phyloP scores from a whole-genome alignment of 2,888 invertebrate species.

The Subacronicta megacephala region DNA sequence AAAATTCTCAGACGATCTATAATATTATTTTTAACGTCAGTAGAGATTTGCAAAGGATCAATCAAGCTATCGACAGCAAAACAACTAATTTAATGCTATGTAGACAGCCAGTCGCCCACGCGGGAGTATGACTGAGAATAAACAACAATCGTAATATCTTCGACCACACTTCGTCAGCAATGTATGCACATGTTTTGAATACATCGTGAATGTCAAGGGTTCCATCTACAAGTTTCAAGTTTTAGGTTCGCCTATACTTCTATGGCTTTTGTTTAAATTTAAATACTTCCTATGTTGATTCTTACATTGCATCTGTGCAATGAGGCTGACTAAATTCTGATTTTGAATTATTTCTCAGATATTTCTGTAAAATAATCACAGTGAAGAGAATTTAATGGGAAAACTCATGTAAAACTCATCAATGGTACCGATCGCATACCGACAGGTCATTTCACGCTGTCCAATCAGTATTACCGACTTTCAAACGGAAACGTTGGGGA shows the following conservation, averaged over 20 bases:
- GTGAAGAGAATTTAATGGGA: not conserved
- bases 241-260: not conserved
- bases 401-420: slow-evolving; percentile 34
- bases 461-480: slow-evolving; percentile 56
- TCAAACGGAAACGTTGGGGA: slow-evolving; percentile 58
- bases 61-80: slow-evolving; percentile 37
- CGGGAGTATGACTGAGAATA: slow-evolving; percentile 20
- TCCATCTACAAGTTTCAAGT: not conserved
- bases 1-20: not conserved
- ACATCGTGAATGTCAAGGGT: slow-evolving; percentile 3
- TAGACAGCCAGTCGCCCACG: slow-evolving; percentile 39
- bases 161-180: slow-evolving; percentile 26
- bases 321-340: no score
- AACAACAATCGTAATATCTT: slow-evolving; percentile 30
- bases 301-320: no score
- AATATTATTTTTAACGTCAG: not conserved
- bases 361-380: no score
- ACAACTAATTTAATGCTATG: slow-evolving; percentile 38
- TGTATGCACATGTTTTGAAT: slow-evolving; percentile 19
- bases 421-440: slow-evolving; percentile 48
- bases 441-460: slow-evolving; percentile 55
- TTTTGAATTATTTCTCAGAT: no score
- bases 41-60: slow-evolving; percentile 29
- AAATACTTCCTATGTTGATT: no score
- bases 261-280: no score